phyloP scores from a whole-genome alignment of 2,797 vertebrate species.

The Philypnodon macrostomus region DNA sequence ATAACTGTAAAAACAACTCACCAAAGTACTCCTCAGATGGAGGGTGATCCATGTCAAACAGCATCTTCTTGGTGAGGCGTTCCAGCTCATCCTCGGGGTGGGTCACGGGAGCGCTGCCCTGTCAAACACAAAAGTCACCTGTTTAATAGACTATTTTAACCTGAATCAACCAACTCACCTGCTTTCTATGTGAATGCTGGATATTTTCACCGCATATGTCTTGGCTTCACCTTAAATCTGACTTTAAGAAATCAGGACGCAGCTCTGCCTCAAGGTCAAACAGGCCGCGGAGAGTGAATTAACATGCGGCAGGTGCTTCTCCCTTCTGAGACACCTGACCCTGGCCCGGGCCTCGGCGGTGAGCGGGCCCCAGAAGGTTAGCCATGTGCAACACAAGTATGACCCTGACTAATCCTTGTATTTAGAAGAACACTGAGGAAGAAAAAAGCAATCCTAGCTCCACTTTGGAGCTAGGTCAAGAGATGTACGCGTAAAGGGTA shows the following conservation, averaged over 20 bases:
- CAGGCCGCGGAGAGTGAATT: slow-evolving; percentile 43
- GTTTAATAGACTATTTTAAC: slow-evolving; percentile 5
- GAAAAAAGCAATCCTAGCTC: slow-evolving; percentile 17
- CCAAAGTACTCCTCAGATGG: slow-evolving; percentile 96
- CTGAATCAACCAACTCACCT: slow-evolving; percentile 5
- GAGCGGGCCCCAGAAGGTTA: slow-evolving; percentile 59
- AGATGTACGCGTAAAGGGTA: slow-evolving; percentile 41
- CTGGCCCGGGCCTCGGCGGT: slow-evolving; percentile 65
- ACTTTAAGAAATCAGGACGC: slow-evolving; percentile 37
- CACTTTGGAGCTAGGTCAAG: slow-evolving; percentile 40
- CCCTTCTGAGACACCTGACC: slow-evolving; percentile 65
- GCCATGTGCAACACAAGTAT: slow-evolving; percentile 49
- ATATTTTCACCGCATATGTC: slow-evolving; percentile 4
- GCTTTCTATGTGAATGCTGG: not conserved
- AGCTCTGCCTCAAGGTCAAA: slow-evolving; percentile 45
- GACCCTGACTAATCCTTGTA: slow-evolving; percentile 63
- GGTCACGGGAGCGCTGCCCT: slow-evolving; percentile 76
- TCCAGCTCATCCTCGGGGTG: slow-evolving; percentile 95
- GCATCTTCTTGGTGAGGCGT: slow-evolving; percentile 98
- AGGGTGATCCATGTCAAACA: slow-evolving; percentile 97
- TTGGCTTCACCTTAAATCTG: slow-evolving; percentile 15
- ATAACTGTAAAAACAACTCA: no score
- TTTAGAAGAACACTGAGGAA: slow-evolving; percentile 45
- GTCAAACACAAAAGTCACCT: slow-evolving; percentile 38
- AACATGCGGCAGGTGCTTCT: slow-evolving; percentile 55